phyloP scores from a whole-genome alignment of 2,113 vertebrate genomes.

The Nycticorax nycticorax region DNA sequence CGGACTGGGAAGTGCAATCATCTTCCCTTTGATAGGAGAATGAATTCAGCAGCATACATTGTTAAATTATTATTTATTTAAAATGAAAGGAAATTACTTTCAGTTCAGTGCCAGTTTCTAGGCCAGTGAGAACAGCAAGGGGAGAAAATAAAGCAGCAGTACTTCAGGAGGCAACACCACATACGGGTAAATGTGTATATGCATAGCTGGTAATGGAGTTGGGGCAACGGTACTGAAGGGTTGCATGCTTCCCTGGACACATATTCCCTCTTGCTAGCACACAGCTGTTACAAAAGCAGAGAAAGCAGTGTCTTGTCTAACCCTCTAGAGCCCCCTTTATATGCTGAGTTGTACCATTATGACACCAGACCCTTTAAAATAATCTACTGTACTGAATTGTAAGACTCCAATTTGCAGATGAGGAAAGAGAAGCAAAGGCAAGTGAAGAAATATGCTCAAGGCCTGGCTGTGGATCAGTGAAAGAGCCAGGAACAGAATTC shows the following conservation, averaged over 20 bases:
- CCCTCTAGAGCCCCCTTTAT: background rate
- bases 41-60: background rate
- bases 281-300: background rate
- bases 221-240: background rate
- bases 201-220: background rate
- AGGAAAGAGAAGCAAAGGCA: background rate
- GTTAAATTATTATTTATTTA: constrained; percentile 22
- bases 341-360: background rate
- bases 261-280: background rate
- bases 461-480: background rate
- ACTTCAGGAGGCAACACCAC: background rate
- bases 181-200: background rate
- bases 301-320: background rate
- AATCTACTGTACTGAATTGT: background rate
- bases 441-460: background rate
- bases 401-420: background rate
- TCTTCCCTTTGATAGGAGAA: background rate
- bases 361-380: background rate
- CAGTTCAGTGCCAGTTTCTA: background rate
- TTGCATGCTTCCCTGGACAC: background rate
- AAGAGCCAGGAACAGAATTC: background rate
- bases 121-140: background rate
- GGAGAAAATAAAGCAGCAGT: background rate
- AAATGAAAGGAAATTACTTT: constrained; percentile 38
- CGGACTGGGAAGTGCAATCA: background rate